Percentiles rank a stretch among this genome's conserved stretches.
Evolutionary conservation across 1,140 invertebrate genomes (phyloP).

Genomic region (Zaprionus vittiger): DNA sequence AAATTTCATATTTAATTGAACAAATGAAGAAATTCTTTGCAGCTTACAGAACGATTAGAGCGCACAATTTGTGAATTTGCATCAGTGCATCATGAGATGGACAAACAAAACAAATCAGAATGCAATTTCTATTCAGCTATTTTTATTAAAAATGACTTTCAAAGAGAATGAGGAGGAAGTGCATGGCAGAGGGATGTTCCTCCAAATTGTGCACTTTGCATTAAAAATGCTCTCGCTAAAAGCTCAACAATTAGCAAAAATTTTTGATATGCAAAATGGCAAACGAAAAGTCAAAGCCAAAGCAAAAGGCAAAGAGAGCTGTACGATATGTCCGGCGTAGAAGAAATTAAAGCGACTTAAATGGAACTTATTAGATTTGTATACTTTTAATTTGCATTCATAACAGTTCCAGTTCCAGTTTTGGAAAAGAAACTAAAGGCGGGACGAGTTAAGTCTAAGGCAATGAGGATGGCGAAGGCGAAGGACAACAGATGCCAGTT

Average conservation of each 20-base stretch:
- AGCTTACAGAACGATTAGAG: background rate
- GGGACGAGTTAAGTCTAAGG: constrained; percentile 44
- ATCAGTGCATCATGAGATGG: constrained; percentile 33
- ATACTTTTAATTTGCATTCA: constrained; percentile 84
- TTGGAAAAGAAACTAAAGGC: constrained; percentile 1
- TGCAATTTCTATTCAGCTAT: constrained; percentile 38
- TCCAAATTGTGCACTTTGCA: constrained; percentile 66
- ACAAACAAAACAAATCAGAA: constrained; percentile 36
- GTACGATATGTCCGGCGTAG: constrained; percentile 8
- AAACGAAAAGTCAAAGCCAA: constrained; percentile 36
- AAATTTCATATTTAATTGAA: background rate
- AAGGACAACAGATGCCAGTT: constrained; percentile 60
- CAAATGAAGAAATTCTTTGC: background rate
- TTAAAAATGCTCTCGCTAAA: constrained; percentile 79
- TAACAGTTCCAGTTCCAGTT: constrained; percentile 59
- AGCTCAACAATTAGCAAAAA: constrained; percentile 82
- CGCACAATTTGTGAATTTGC: constrained; percentile 1
- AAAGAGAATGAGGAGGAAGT: background rate
- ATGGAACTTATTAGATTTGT: constrained; percentile 83
- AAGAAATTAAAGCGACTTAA: constrained; percentile 82
- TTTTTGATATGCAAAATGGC: constrained; percentile 71
- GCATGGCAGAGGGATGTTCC: background rate
- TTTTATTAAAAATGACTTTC: constrained; percentile 60
- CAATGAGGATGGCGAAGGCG: constrained; percentile 26
- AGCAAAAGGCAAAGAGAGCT: constrained; percentile 4